Evolutionary conservation across 2,797 vertebrate species (phyloP).

Genomic region (Acipenser transmontanus): DNA sequence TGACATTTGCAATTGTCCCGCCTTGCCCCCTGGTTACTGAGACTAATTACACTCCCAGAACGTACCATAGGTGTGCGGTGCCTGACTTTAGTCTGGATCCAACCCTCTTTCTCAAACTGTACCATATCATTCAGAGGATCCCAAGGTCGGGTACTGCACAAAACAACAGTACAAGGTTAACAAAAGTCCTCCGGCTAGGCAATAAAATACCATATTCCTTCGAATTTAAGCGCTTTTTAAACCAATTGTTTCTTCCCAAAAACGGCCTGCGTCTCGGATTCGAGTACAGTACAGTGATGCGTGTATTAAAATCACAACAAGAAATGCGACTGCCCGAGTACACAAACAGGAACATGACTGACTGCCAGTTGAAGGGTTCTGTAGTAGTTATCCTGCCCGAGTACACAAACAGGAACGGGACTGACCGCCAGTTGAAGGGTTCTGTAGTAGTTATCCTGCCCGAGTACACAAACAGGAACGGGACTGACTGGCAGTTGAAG

Average conservation of each 20-base stretch:
- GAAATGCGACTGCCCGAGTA: too few species aligned
- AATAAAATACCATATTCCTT: neutral
- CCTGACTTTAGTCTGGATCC: conserved; percentile 93
- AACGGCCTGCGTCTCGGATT: too few species aligned
- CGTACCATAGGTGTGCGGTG: conserved; percentile 97
- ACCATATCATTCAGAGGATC: conserved; percentile 95
- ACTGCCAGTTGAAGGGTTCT: neutral
- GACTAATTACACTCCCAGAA: conserved; percentile 74
- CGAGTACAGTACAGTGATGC: too few species aligned
- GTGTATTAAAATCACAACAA: too few species aligned
- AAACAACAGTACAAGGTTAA: neutral
- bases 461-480: too few species aligned
- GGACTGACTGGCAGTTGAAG: too few species aligned
- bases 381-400: too few species aligned
- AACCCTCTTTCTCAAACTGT: conserved; percentile 94
- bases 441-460: too few species aligned
- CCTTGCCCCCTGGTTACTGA: conserved; percentile 63
- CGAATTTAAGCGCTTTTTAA: too few species aligned
- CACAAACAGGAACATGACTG: neutral
- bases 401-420: too few species aligned
- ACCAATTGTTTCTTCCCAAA: too few species aligned
- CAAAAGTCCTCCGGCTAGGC: neutral
- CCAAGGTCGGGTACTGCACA: conserved; percentile 86
- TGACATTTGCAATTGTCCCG: conserved; percentile 62
- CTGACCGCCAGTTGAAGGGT: too few species aligned